Percentiles rank a stretch among this genome's conserved stretches.
Evolutionary conservation across 2,113 vertebrate species (phyloP).

Genomic region (Cynoglossus semilaevis): DNA sequence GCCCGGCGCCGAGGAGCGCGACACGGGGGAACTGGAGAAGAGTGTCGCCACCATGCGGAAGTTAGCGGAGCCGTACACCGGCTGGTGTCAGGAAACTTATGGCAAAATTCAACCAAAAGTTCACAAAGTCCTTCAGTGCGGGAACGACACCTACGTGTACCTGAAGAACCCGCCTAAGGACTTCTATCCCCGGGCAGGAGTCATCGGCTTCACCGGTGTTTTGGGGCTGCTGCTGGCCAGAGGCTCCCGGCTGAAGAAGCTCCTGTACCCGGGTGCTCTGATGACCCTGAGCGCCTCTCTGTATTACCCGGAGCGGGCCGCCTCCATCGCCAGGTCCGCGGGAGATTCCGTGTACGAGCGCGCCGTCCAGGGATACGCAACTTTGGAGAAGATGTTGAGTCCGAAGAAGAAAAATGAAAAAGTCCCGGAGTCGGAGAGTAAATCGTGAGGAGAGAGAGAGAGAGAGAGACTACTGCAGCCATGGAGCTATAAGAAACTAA

Average conservation of each 20-base stretch:
- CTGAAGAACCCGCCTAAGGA: slow-evolving; percentile 85
- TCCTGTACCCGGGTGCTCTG: slow-evolving; percentile 83
- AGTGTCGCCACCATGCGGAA: slow-evolving; percentile 51
- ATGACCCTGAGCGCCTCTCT: slow-evolving; percentile 81
- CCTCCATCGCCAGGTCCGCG: slow-evolving; percentile 71
- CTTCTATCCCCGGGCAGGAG: slow-evolving; percentile 91
- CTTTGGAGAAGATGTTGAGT: slow-evolving; percentile 60
- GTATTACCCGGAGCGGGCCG: slow-evolving; percentile 88
- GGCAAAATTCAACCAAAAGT: slow-evolving; percentile 79
- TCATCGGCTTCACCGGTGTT: slow-evolving; percentile 88
- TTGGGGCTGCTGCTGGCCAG: slow-evolving; percentile 86
- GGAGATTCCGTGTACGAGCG: slow-evolving; percentile 67
- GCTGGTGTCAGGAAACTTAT: slow-evolving; percentile 72
- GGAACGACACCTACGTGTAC: slow-evolving; percentile 79
- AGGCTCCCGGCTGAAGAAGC: slow-evolving; percentile 86
- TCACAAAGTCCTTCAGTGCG: slow-evolving; percentile 75
- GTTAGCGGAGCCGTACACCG: slow-evolving; percentile 39
- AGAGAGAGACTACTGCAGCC: neutral
- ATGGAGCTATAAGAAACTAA: neutral
- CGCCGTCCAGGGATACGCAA: slow-evolving; percentile 62
- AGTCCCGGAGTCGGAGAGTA: neutral
- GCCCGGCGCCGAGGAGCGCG: slow-evolving; percentile 17
- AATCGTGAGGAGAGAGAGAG: slow-evolving; percentile 9
- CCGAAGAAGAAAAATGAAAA: neutral
- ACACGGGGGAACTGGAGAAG: slow-evolving; percentile 59